phyloP scores from a whole-genome alignment of 2,797 vertebrate genomes.

The Syngnathus acus region DNA sequence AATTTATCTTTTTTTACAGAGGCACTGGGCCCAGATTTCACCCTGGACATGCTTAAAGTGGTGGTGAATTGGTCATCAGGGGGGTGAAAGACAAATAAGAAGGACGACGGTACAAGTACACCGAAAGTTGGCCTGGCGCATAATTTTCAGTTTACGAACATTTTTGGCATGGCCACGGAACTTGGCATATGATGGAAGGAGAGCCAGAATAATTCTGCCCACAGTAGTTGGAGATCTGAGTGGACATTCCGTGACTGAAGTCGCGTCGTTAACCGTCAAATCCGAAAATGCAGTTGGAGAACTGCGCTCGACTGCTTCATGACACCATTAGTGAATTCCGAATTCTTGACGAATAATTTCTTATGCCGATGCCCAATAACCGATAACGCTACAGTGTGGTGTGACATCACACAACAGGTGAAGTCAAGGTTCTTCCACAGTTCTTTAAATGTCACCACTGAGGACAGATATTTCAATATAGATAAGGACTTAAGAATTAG shows the following conservation, averaged over 20 bases:
- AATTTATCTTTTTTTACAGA: constrained; percentile 61
- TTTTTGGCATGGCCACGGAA: too few relatives aligned
- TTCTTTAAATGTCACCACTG: too few relatives aligned
- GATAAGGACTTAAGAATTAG: neutral
- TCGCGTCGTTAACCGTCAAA: neutral
- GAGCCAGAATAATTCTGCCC: neutral
- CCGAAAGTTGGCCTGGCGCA: too few relatives aligned
- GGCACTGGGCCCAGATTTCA: constrained; percentile 42
- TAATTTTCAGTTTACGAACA: too few relatives aligned
- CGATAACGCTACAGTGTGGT: neutral
- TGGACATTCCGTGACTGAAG: neutral
- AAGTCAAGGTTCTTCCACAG: too few relatives aligned
- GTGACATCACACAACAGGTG: too few relatives aligned
- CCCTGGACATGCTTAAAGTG: constrained; percentile 13
- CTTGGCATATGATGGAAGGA: too few relatives aligned
- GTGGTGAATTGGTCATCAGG: neutral
- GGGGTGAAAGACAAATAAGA: neutral
- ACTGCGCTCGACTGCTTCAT: too few relatives aligned
- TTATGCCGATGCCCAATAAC: neutral
- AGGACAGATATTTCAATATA: neutral
- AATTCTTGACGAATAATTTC: neutral
- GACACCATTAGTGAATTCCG: neutral
- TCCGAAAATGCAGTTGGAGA: too few relatives aligned
- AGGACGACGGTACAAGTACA: neutral
- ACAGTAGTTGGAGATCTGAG: neutral